Base-by-base conservation (phyloP, 2,113 vertebrate species). In the Nerophis lumbriciformis region DNA sequence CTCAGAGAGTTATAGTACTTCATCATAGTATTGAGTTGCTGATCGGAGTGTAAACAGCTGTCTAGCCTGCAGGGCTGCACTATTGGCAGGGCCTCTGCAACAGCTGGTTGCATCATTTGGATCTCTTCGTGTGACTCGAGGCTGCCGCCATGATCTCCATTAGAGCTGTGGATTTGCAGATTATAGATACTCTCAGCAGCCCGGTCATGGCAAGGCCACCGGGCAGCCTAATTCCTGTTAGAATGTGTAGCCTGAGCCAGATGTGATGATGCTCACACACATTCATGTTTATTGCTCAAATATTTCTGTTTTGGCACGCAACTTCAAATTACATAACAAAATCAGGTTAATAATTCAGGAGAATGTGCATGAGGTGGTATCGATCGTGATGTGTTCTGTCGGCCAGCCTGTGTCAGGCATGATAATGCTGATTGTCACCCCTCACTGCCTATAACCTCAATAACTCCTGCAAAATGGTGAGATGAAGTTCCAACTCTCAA, bases 141-240 rank as follows among this genome's bases (percentile, higher is more conserved):
- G 51, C 68, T 14, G 36, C 56, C 58, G 59, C 66, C 68, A 71
- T 36, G 9, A 61, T 66, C 58, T 66, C 65, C 63, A 59, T 73
- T 64, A 66, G 66, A 73, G 71, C 39, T 75, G 63, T 55, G 69
- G 60, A 68, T 63, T 55, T 76, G 61, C 66, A 78, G 78, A 82
- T 85, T 79, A 76, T 45, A 73, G 61, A 62, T 66, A 53, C 50
- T 66, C 82, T 74, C 68, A 38, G 15, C 52, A 61, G 71, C 61
- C 69, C 58, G 66, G 78, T 76, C 72, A 72, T 82, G 53, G 37
- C 53, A 14, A 21, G 62, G 63, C 68, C 61, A 53, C 58, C 55
- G 42, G 15, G 16, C 4, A 28, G 58, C 54, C 59, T 83, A 82
- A 85, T 87, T 81, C 79, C 79, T 78, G 81, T 78, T 51, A 58